Conservation (phyloP, 2,888 invertebrate genomes). For the Rhabditoides inermis region DNA sequence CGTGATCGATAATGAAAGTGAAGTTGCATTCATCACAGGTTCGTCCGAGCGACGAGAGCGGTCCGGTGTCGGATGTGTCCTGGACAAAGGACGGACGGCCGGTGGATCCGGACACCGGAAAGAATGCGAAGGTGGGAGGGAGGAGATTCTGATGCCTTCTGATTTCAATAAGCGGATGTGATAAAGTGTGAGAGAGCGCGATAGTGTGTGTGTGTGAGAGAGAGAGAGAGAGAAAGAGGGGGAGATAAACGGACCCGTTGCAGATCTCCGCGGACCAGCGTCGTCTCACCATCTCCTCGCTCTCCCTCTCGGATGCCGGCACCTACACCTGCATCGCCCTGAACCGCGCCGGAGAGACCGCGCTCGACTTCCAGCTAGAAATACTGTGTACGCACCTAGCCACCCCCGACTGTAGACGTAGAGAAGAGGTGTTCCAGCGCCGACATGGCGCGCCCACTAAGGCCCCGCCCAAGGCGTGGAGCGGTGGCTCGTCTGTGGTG, state of each 20-base stretch:
- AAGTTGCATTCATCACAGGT: too few relatives aligned
- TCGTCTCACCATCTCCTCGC: slow-evolving; percentile 21
- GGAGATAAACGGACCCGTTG: slow-evolving; percentile 2
- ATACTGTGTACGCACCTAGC: slow-evolving; percentile 54
- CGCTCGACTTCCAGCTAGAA: slow-evolving; percentile 60
- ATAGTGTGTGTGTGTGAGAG: slow-evolving; percentile 5
- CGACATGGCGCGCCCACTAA: too few relatives aligned
- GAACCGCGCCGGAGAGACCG: slow-evolving; percentile 64
- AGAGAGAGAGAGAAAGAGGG: background rate
- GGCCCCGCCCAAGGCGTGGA: too few relatives aligned
- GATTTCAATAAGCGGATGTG: slow-evolving; percentile 5
- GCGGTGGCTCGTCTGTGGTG: too few relatives aligned
- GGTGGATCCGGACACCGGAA: slow-evolving; percentile 40
- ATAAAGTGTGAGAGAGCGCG: slow-evolving; percentile 8
- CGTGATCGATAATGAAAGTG: too few relatives aligned
- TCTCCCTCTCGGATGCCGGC: slow-evolving; percentile 55
- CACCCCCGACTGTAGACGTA: slow-evolving; percentile 24
- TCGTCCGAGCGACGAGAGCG: slow-evolving; percentile 26
- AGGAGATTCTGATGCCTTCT: background rate
- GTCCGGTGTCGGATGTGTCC: slow-evolving; percentile 44
- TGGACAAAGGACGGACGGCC: slow-evolving; percentile 60
- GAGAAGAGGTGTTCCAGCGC: background rate
- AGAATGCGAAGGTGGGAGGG: slow-evolving; percentile 8
- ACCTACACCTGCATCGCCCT: slow-evolving; percentile 63
- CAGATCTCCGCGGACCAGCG: slow-evolving; percentile 40